Evolutionary conservation across 2,888 invertebrate species (phyloP).

Genomic region (Thymelicus sylvestris): DNA sequence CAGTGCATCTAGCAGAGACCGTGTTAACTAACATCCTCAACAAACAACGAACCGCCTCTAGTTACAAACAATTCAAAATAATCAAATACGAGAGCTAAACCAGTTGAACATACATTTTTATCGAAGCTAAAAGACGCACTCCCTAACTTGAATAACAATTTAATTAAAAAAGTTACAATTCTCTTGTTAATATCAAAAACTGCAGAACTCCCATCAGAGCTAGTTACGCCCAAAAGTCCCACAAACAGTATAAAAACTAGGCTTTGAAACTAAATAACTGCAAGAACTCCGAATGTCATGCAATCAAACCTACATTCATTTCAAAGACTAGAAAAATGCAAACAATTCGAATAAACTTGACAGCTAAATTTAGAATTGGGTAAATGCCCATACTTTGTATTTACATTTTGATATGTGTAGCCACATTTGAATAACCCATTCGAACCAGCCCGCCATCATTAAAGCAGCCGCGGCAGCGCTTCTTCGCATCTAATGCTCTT

Average conservation of each 20-base stretch:
- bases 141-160: constrained; percentile 23
- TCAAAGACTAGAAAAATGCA: constrained; percentile 83
- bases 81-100: constrained; percentile 29
- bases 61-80: constrained; percentile 32
- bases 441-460: constrained; percentile 1
- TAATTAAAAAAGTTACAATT: constrained; percentile 20
- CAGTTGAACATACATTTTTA: constrained; percentile 23
- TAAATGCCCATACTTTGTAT: constrained; percentile 57
- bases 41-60: constrained; percentile 27
- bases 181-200: constrained; percentile 32
- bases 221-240: neutral
- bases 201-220: neutral
- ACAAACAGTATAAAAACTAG: constrained; percentile 41
- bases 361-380: constrained; percentile 51
- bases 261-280: constrained; percentile 48
- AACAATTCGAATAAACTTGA: constrained; percentile 68
- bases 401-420: constrained; percentile 71
- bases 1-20: constrained; percentile 48
- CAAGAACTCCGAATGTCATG: constrained; percentile 57
- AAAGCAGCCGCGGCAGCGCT: constrained; percentile 30
- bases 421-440: constrained; percentile 37
- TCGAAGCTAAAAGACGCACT: constrained; percentile 22
- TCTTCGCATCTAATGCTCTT: constrained; percentile 15
- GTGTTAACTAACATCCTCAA: constrained; percentile 36
- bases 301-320: constrained; percentile 62